These are phyloP conservation scores for Crax fasciolata DNA, from an alignment of 2,797 vertebrate species.

Conservation along the genomic window DNA sequence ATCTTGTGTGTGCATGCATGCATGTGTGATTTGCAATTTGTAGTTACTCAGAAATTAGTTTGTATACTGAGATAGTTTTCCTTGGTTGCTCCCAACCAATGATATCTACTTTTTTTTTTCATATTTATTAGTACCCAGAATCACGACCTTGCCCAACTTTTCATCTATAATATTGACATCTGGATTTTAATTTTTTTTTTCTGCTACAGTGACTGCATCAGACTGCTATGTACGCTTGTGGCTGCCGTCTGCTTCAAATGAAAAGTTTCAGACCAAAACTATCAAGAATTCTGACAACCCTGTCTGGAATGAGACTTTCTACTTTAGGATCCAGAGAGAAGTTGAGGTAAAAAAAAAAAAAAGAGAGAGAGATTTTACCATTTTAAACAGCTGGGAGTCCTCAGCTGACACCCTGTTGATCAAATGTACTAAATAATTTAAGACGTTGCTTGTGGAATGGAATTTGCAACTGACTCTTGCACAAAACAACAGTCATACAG, in stretches of 20 bases:
- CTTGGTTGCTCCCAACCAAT: background rate
- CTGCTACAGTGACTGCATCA: slow-evolving; percentile 81
- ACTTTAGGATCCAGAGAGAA: slow-evolving; percentile 84
- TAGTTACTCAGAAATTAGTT: background rate
- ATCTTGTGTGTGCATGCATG: slow-evolving; percentile 25
- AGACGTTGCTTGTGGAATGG: background rate
- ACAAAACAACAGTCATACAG: background rate
- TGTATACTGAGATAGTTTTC: background rate
- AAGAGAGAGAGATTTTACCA: background rate
- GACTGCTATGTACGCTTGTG: slow-evolving; percentile 88
- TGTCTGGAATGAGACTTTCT: slow-evolving; percentile 90
- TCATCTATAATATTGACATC: background rate
- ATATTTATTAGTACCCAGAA: background rate
- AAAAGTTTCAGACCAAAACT: slow-evolving; percentile 80
- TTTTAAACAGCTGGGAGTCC: background rate
- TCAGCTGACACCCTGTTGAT: background rate
- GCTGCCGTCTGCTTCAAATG: slow-evolving; percentile 86
- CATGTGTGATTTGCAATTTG: background rate
- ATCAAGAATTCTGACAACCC: slow-evolving; percentile 83
- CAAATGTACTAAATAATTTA: background rate
- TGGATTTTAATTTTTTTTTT: slow-evolving; percentile 30
- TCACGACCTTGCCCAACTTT: background rate
- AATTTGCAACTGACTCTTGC: background rate
- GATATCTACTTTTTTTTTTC: background rate
- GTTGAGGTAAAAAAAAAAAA: slow-evolving; percentile 83